Evolutionary conservation across 2,888 invertebrate species (phyloP).

Genomic region (Lithophane semibrunnea): DNA sequence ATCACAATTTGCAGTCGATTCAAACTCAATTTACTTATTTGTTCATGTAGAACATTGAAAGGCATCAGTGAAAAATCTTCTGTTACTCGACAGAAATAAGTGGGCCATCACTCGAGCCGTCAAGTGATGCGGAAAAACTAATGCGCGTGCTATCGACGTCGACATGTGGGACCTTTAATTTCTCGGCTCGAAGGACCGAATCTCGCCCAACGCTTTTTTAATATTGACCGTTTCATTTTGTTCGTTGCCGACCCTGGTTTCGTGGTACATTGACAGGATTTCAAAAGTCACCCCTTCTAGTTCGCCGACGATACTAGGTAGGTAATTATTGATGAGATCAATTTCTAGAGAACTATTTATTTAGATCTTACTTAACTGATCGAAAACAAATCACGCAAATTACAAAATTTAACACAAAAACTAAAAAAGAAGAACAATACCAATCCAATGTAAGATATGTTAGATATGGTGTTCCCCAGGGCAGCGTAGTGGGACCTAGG

Average conservation of each 20-base stretch:
- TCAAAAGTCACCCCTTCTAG: constrained; percentile 64
- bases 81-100: constrained; percentile 58
- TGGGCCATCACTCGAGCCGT: constrained; percentile 54
- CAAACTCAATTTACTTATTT: constrained; percentile 57
- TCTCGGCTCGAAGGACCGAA: constrained; percentile 78
- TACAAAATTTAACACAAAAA: too few relatives aligned
- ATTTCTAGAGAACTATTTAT: too few relatives aligned
- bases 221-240: constrained; percentile 76
- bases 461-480: too few relatives aligned
- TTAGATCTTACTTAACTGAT: too few relatives aligned
- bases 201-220: constrained; percentile 70
- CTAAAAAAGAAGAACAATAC: too few relatives aligned
- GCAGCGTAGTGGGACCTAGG: too few relatives aligned
- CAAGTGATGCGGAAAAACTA: constrained; percentile 74
- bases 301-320: constrained; percentile 36
- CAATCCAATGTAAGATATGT: too few relatives aligned
- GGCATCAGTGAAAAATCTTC: constrained; percentile 49
- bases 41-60: constrained; percentile 59
- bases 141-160: constrained; percentile 70
- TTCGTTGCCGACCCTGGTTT: constrained; percentile 60
- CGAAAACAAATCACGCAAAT: too few relatives aligned
- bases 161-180: constrained; percentile 79
- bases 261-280: constrained; percentile 69
- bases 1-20: constrained; percentile 22
- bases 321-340: constrained; percentile 58